These are phyloP conservation scores for Adoxophyes honmai DNA, from an alignment of 1,140 invertebrate genomes.

Conservation along the genomic window DNA sequence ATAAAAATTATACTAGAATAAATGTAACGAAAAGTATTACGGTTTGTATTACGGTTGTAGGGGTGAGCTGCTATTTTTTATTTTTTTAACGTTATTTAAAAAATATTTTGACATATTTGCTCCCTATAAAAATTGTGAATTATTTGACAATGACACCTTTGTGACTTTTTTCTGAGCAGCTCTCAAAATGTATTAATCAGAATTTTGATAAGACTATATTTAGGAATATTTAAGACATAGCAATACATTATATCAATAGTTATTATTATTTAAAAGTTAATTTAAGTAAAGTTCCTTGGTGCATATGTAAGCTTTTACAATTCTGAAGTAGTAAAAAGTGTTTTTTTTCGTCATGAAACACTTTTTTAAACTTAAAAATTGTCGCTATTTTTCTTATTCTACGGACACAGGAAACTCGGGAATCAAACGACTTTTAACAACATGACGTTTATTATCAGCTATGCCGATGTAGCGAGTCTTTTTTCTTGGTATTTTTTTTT, in stretches of 20 bases:
- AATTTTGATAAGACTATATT: background rate
- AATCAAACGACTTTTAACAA: no score
- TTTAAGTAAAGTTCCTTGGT: no score
- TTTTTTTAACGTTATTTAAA: background rate
- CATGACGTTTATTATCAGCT: no score
- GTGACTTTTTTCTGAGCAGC: background rate
- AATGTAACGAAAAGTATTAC: conserved; percentile 15
- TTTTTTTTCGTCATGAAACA: no score
- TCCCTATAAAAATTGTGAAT: background rate
- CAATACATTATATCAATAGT: background rate
- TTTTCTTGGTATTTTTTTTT: no score
- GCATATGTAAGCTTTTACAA: no score
- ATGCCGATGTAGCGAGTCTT: no score
- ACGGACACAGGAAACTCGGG: no score
- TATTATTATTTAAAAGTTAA: background rate
- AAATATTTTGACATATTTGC: background rate
- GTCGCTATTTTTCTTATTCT: no score
- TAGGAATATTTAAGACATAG: conserved; percentile 2
- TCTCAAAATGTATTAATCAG: background rate
- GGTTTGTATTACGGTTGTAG: background rate
- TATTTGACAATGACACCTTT: background rate
- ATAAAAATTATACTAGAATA: background rate
- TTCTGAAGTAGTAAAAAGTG: no score
- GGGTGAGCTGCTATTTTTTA: background rate
- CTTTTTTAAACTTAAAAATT: no score